A percentile compares a stretch with the other conserved stretches of the same genome.
These are phyloP conservation scores for Pelmatolapia mariae DNA, from an alignment of 2,113 vertebrate genomes.

Conservation along the genomic window DNA sequence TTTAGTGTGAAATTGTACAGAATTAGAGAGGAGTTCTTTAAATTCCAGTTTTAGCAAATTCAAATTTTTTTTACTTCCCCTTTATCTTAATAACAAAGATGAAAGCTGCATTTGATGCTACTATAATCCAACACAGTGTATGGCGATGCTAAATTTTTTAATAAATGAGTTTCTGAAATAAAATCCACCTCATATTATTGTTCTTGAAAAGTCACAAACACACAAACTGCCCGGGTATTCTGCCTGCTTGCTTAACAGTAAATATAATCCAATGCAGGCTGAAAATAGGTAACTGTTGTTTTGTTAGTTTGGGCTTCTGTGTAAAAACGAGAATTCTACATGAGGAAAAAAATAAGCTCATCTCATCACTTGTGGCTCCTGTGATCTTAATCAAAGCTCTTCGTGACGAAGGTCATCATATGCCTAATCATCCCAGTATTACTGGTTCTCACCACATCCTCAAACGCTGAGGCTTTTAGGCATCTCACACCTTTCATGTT, in stretches of 20 bases:
- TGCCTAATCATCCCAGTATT: background rate
- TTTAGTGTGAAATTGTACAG: background rate
- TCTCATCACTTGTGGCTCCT: background rate
- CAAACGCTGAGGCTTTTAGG: background rate
- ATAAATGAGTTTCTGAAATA: background rate
- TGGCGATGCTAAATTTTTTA: accelerated
- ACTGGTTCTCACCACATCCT: constrained; percentile 27
- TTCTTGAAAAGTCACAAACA: background rate
- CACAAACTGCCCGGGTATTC: background rate
- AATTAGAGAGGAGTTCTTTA: background rate
- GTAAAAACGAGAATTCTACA: background rate
- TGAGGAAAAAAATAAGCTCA: background rate
- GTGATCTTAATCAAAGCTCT: constrained; percentile 27
- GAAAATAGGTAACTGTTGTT: background rate
- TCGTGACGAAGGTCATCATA: constrained; percentile 25
- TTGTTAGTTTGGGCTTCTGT: background rate
- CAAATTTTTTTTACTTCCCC: background rate
- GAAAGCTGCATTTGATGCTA: background rate
- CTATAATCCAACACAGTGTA: background rate
- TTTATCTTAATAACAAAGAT: background rate
- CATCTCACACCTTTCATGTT: constrained; percentile 34
- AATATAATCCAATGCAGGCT: background rate
- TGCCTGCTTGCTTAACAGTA: background rate
- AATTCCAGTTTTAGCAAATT: background rate
- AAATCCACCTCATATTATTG: background rate